phyloP scores from a whole-genome alignment of 2,113 vertebrate genomes.

The Alethe diademata region DNA sequence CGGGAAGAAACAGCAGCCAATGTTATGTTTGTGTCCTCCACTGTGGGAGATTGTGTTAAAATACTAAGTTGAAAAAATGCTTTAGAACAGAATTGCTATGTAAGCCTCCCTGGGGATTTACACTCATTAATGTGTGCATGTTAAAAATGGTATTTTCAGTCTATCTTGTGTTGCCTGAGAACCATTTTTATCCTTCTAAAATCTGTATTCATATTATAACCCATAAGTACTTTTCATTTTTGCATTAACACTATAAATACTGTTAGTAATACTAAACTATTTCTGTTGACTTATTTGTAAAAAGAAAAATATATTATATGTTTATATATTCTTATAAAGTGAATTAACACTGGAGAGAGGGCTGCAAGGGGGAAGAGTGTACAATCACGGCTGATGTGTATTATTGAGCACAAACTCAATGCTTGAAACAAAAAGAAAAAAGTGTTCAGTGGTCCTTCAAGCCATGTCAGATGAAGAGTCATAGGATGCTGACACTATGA shows the following conservation, averaged over 20 bases:
- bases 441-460: slow-evolving; percentile 56
- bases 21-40: not conserved
- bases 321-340: slow-evolving; percentile 78
- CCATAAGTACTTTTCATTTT: slow-evolving; percentile 59
- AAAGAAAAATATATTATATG: slow-evolving; percentile 80
- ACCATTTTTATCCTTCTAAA: slow-evolving; percentile 65
- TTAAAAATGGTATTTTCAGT: slow-evolving; percentile 45
- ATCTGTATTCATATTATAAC: slow-evolving; percentile 68
- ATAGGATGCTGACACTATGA: slow-evolving; percentile 83
- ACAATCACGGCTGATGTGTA: slow-evolving; percentile 52
- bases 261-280: slow-evolving; percentile 81
- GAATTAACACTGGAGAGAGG: slow-evolving; percentile 64
- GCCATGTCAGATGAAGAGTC: slow-evolving; percentile 82
- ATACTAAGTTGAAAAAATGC: slow-evolving; percentile 43
- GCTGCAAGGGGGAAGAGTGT: not conserved
- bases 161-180: slow-evolving; percentile 70
- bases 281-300: slow-evolving; percentile 74
- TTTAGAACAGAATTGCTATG: slow-evolving; percentile 44
- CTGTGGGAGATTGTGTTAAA: slow-evolving; percentile 33
- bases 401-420: not conserved
- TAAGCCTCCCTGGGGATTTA: slow-evolving; percentile 28
- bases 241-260: slow-evolving; percentile 77
- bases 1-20: slow-evolving; percentile 16
- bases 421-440: not conserved
- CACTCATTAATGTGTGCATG: slow-evolving; percentile 13